A percentile compares a stretch with the other conserved stretches of the same genome.
These are phyloP conservation scores for Rhinella marina DNA, from an alignment of 2,797 vertebrate species.

Conservation along the genomic window DNA sequence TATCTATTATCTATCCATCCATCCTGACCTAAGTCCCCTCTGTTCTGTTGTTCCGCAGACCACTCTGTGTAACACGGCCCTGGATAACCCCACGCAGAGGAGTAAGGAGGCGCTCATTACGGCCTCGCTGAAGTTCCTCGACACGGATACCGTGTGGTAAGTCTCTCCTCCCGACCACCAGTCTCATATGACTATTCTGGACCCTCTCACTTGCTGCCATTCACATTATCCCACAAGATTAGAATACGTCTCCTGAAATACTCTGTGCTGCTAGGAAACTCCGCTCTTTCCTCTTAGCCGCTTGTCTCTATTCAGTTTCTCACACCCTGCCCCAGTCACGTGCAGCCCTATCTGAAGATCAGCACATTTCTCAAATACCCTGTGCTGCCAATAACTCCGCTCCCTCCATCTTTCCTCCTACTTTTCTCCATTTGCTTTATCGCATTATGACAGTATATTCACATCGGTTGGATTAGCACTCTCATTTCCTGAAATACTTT, in stretches of 20 bases:
- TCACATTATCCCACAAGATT: neutral
- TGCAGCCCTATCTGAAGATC: neutral
- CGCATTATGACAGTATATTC: no score
- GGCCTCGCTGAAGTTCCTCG: slow-evolving; percentile 90
- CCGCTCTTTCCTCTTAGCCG: no score
- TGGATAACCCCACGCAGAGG: slow-evolving; percentile 93
- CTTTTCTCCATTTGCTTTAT: no score
- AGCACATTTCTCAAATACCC: neutral
- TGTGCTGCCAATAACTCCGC: neutral
- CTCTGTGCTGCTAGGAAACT: neutral
- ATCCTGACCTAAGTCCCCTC: neutral
- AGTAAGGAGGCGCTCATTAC: slow-evolving; percentile 85
- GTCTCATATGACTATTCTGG: neutral
- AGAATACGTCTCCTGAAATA: neutral
- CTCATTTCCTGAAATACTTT: no score
- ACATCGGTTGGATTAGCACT: no score
- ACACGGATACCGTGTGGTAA: slow-evolving; percentile 95
- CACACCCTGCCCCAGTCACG: neutral
- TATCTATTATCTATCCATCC: neutral
- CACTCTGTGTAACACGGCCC: slow-evolving; percentile 91
- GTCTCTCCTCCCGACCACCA: neutral
- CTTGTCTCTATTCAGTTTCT: no score
- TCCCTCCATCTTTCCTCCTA: no score
- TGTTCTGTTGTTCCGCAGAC: slow-evolving; percentile 76
- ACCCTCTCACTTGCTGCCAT: no score